Evolutionary conservation across 2,888 invertebrate species (phyloP).

Genomic region (Azorinus chamasolen): DNA sequence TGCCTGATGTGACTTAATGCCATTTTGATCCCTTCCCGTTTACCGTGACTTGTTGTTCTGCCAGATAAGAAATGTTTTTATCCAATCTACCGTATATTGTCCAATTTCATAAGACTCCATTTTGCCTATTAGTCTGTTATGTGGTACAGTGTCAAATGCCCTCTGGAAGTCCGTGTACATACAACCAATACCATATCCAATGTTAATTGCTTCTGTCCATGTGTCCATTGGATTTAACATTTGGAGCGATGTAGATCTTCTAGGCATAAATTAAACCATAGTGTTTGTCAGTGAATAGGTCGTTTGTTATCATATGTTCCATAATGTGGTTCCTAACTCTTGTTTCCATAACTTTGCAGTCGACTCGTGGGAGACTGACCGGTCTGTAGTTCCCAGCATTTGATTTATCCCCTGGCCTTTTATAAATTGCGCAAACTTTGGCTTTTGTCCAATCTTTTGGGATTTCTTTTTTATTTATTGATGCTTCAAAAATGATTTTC

Average conservation of each 20-base stretch:
- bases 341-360: slow-evolving; percentile 11
- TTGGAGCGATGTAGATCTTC: slow-evolving; percentile 5
- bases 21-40: background rate
- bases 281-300: slow-evolving; percentile 13
- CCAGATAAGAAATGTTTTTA: slow-evolving; percentile 1
- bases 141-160: slow-evolving; percentile 18
- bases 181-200: slow-evolving; percentile 5
- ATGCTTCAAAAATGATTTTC: slow-evolving; percentile 7
- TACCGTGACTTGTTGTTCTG: slow-evolving; percentile 7
- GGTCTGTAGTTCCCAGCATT: slow-evolving; percentile 29
- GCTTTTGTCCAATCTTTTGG: background rate
- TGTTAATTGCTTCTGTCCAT: slow-evolving; percentile 17
- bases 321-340: slow-evolving; percentile 14
- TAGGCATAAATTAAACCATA: slow-evolving; percentile 8
- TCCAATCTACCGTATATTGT: slow-evolving; percentile 7
- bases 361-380: slow-evolving; percentile 8
- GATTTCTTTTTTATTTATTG: background rate
- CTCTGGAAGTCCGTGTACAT: slow-evolving; percentile 19
- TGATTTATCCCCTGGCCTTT: slow-evolving; percentile 11
- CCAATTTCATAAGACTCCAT: slow-evolving; percentile 5
- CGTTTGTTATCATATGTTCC: slow-evolving; percentile 1
- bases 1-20: background rate
- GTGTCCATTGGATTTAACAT: slow-evolving; percentile 15
- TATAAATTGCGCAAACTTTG: slow-evolving; percentile 19
- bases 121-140: slow-evolving; percentile 12